These are phyloP conservation scores for Magallana angulata DNA, from an alignment of 1,140 invertebrate genomes.

Conservation along the genomic window DNA sequence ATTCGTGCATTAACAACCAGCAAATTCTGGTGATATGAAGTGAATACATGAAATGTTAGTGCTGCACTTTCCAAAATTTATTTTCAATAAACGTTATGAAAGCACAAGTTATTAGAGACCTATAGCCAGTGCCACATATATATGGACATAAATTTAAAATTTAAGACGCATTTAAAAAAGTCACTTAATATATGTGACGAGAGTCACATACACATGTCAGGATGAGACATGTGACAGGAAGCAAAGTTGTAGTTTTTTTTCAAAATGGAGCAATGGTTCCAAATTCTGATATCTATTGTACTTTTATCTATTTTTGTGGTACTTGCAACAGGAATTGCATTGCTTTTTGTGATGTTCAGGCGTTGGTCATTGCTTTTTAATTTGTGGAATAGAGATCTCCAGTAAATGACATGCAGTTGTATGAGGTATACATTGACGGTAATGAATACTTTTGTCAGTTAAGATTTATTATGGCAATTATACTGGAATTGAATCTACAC, in stretches of 20 bases:
- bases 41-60: too few relatives aligned
- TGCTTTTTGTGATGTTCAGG: slow-evolving; percentile 35
- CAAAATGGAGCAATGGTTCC: not conserved
- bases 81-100: too few relatives aligned
- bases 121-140: too few relatives aligned
- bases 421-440: slow-evolving; percentile 33
- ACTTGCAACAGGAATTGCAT: not conserved
- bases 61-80: too few relatives aligned
- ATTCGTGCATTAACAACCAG: not conserved
- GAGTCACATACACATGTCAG: too few relatives aligned
- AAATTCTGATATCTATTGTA: not conserved
- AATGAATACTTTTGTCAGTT: not conserved
- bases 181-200: too few relatives aligned
- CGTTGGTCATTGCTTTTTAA: slow-evolving; percentile 30
- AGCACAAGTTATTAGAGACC: too few relatives aligned
- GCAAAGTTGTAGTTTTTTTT: not conserved
- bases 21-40: too few relatives aligned
- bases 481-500: slow-evolving; percentile 32
- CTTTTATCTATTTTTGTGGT: not conserved
- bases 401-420: slow-evolving; percentile 24
- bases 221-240: not conserved
- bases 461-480: slow-evolving; percentile 21
- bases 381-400: slow-evolving; percentile 40
- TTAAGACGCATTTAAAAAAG: too few relatives aligned
- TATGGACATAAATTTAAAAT: too few relatives aligned